Evolutionary conservation across 1,140 invertebrate genomes (phyloP), one percentile per base, ranked within the genome.

Genomic region (Oryzaephilus surinamensis): DNA sequence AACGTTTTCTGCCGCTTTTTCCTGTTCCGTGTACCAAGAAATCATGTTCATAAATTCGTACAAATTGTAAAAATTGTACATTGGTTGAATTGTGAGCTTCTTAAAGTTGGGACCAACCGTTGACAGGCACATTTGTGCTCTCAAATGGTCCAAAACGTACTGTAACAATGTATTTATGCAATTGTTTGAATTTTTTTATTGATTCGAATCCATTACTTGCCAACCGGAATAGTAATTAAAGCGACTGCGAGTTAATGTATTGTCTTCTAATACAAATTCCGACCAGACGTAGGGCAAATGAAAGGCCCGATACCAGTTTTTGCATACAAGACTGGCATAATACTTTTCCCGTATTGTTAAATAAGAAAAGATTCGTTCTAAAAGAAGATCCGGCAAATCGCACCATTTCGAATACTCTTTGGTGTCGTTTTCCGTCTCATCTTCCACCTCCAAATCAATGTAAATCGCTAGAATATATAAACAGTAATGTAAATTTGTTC

Each of bases 141-240:
- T 65, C 45, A 83, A 68, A 55, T 85, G 82, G 60, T 87, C 83
- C 39, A 88, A 54, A 31, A 80, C 77, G 51, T 82, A 76, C 61
- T 75, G 47, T n/a, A 55, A 59, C 45, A 38, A 32, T 6, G 34
- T 8, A 20, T 8, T 33, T 2, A 32, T 14, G 6, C 6, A 12
- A 5, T 34, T 5, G 8, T 34, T 32, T 41, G 31, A 16, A 14
- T 41, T 21, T 10, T 33, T 17, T 20, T 11, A n/a, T 7, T 2
- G 16, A 8, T 32, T 21, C 2, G 15, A 14, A 15, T 34, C 21
- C 28, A 18, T 44, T 58, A 73, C 71, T 60, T 83, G 78, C 76
- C 84, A 88, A 6, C 85, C 85, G 35, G 79, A 79, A 58, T 87
- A 87, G 49, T 86, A 84, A 58, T 87, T 86, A 54, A 76, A 88